Conservation (phyloP, 2,888 invertebrate species). For the Thecocarcelia acutangulata region DNA sequence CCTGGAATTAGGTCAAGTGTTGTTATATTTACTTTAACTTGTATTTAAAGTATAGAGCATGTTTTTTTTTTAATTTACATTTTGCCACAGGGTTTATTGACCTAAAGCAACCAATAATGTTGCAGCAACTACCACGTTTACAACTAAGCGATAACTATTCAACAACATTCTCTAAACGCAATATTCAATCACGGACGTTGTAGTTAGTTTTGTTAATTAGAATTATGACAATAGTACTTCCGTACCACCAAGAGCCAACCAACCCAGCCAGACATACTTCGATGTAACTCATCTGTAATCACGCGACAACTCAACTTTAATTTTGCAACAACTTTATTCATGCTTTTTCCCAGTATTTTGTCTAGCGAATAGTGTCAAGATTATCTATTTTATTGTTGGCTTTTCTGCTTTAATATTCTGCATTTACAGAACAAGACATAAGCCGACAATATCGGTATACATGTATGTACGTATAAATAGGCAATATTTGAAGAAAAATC, state of each 20-base stretch:
- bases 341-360: conserved; percentile 52
- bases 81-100: too few relatives aligned
- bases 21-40: too few relatives aligned
- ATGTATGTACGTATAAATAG: too few relatives aligned
- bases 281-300: conserved; percentile 4
- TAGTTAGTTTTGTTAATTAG: conserved; percentile 16
- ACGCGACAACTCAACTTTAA: conserved; percentile 5
- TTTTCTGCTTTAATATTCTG: neutral
- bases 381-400: neutral
- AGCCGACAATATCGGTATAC: too few relatives aligned
- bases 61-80: neutral
- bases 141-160: conserved; percentile 6
- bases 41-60: neutral
- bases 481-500: too few relatives aligned
- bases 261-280: neutral
- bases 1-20: neutral
- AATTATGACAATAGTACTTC: conserved; percentile 4
- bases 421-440: too few relatives aligned
- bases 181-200: conserved; percentile 30
- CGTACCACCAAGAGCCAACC: neutral
- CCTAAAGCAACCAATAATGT: too few relatives aligned
- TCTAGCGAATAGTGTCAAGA: conserved; percentile 29
- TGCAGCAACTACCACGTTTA: neutral
- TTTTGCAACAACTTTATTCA: conserved; percentile 17
- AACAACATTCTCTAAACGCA: conserved; percentile 5